Percentiles rank a stretch among this genome's conserved stretches.
Evolutionary conservation across 1,140 invertebrate species (phyloP).

Genomic region (Phymastichus coffea): DNA sequence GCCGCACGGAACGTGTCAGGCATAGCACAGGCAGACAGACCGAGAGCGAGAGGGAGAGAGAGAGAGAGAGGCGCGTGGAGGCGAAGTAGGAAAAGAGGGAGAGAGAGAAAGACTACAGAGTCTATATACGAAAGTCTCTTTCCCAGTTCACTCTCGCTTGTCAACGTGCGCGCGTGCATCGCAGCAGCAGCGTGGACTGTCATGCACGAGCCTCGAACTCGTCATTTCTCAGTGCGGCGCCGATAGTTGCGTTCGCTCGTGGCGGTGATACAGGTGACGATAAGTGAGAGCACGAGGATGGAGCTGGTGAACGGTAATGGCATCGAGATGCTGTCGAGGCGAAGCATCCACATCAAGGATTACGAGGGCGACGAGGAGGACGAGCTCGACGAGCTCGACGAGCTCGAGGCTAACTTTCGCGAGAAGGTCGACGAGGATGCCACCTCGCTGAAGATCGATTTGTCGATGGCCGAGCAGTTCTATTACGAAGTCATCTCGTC

Average conservation of each 20-base stretch:
- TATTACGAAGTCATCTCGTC: constrained; percentile 56
- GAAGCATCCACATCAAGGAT: constrained; percentile 49
- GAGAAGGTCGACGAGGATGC: constrained; percentile 39
- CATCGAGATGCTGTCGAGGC: constrained; percentile 51
- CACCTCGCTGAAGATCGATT: constrained; percentile 47
- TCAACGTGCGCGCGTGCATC: constrained; percentile 40
- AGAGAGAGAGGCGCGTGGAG: too few species aligned
- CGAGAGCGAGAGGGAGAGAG: too few species aligned
- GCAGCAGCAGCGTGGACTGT: constrained; percentile 14
- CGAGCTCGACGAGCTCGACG: constrained; percentile 33
- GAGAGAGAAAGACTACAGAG: too few species aligned
- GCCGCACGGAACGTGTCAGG: too few species aligned
- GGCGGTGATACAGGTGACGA: too few species aligned
- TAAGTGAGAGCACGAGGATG: constrained; percentile 42
- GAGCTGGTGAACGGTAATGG: constrained; percentile 47
- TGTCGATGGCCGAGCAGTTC: constrained; percentile 53
- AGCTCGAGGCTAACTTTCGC: constrained; percentile 29
- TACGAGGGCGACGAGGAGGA: constrained; percentile 42
- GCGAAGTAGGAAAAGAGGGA: too few species aligned
- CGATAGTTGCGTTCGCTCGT: too few species aligned
- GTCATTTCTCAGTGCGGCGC: not conserved
- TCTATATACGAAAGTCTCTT: too few species aligned
- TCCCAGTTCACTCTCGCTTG: constrained; percentile 51
- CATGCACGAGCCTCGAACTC: constrained; percentile 1
- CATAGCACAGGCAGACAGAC: too few species aligned